Percentiles rank a stretch among this genome's conserved stretches.
Evolutionary conservation across 2,113 vertebrate genomes (phyloP).

Genomic region (Holacanthus passer): DNA sequence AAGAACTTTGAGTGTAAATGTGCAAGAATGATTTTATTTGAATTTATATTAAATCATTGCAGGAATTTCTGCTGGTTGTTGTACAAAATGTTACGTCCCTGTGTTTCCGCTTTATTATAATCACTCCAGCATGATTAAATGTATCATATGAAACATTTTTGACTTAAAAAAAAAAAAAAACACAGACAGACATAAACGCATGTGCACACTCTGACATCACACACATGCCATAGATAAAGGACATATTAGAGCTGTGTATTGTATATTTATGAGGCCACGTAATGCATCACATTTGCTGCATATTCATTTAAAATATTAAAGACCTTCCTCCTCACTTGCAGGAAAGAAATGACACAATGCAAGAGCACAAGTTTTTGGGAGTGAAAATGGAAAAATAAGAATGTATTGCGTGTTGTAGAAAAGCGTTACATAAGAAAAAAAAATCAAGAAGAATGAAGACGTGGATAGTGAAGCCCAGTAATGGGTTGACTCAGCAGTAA

Average conservation of each 20-base stretch:
- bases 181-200: constrained; percentile 15
- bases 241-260: constrained; percentile 54
- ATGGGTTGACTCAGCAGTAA: not conserved
- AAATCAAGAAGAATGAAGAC: not conserved
- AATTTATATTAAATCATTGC: not conserved
- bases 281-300: constrained; percentile 72
- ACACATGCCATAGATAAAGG: constrained; percentile 18
- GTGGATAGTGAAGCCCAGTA: not conserved
- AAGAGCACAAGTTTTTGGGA: constrained; percentile 16
- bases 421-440: not conserved
- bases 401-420: not conserved
- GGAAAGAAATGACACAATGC: constrained; percentile 24
- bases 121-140: not conserved
- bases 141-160: not conserved
- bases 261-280: constrained; percentile 72
- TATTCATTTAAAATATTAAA: constrained; percentile 76
- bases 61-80: not conserved
- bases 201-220: not conserved
- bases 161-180: not conserved
- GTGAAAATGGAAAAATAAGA: not conserved
- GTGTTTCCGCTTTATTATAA: not conserved
- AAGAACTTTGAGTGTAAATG: not conserved
- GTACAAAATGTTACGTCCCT: not conserved
- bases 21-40: not conserved
- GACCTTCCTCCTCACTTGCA: constrained; percentile 18